Percentiles rank a stretch among this genome's conserved stretches.
phyloP scores from a whole-genome alignment of 2,888 invertebrate species.

The Saturnia pavonia region DNA sequence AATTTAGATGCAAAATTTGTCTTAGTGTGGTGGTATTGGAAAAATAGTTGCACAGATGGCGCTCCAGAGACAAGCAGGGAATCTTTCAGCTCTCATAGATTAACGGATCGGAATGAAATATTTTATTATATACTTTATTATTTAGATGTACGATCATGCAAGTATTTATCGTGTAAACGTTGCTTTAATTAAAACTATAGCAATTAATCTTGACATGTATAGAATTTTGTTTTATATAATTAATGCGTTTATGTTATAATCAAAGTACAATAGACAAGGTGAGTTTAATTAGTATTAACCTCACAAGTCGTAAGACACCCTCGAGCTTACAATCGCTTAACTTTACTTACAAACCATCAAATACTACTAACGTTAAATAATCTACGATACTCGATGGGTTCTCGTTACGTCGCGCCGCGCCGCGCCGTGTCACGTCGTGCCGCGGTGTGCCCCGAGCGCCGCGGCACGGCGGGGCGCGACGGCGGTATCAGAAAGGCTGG shows the following conservation, averaged over 20 bases:
- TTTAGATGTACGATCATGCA: too few species aligned
- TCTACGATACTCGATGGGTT: conserved; percentile 37
- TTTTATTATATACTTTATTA: too few species aligned
- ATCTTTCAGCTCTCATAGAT: neutral
- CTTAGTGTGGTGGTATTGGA: too few species aligned
- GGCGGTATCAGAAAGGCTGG: conserved; percentile 28
- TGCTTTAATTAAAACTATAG: too few species aligned
- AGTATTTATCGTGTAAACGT: too few species aligned
- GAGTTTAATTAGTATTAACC: conserved; percentile 13
- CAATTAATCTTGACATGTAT: too few species aligned
- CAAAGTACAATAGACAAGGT: neutral
- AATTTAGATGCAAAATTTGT: too few species aligned
- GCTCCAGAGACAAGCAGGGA: too few species aligned
- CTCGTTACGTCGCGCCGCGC: conserved; percentile 21
- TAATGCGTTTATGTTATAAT: too few species aligned
- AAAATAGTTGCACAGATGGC: too few species aligned
- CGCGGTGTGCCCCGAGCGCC: neutral
- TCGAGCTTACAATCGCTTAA: conserved; percentile 4
- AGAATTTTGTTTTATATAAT: too few species aligned
- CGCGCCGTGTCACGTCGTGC: neutral
- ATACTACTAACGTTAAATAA: conserved; percentile 33
- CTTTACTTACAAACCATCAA: conserved; percentile 28
- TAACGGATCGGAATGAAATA: neutral
- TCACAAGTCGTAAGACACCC: neutral
- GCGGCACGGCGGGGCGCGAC: neutral